Evolutionary conservation across 1,140 invertebrate genomes (phyloP).

Genomic region (Euwallacea similis): DNA sequence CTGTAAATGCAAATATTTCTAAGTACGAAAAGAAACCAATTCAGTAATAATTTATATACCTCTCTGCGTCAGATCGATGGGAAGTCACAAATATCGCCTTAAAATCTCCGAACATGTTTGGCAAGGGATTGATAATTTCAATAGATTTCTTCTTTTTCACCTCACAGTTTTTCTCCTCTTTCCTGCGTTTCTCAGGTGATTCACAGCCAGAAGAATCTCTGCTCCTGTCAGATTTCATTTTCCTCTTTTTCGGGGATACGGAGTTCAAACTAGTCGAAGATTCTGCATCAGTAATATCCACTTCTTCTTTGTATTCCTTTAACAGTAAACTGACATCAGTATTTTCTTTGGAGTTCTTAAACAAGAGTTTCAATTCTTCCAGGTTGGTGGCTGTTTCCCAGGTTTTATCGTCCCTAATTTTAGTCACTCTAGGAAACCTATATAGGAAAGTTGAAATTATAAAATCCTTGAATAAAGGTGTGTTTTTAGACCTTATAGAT

Average conservation of each 20-base stretch:
- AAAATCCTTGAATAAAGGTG: background rate
- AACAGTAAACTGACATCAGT: slow-evolving; percentile 66
- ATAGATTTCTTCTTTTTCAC: slow-evolving; percentile 11
- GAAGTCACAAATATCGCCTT: slow-evolving; percentile 34
- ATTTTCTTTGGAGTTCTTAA: slow-evolving; percentile 67
- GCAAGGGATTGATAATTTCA: slow-evolving; percentile 55
- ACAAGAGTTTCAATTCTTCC: slow-evolving; percentile 68
- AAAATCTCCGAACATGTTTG: slow-evolving; percentile 44
- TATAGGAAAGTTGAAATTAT: background rate
- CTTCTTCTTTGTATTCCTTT: slow-evolving; percentile 52
- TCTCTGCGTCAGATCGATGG: slow-evolving; percentile 27
- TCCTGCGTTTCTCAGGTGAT: slow-evolving; percentile 12
- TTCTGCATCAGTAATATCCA: background rate
- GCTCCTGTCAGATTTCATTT: background rate
- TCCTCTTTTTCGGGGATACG: slow-evolving; percentile 40
- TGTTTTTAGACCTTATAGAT: slow-evolving; percentile 67
- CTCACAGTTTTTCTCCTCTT: slow-evolving; percentile 1
- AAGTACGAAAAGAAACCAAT: slow-evolving; percentile 2
- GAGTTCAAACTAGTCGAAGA: slow-evolving; percentile 7
- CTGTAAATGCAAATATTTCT: slow-evolving; percentile 37
- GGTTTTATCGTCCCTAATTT: slow-evolving; percentile 79
- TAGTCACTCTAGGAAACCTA: slow-evolving; percentile 82
- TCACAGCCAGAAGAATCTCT: background rate
- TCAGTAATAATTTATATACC: slow-evolving; percentile 22
- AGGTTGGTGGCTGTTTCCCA: slow-evolving; percentile 83